These are phyloP conservation scores for Drosophila atroscutellata DNA, from an alignment of 2,888 invertebrate genomes.

Conservation along the genomic window DNA sequence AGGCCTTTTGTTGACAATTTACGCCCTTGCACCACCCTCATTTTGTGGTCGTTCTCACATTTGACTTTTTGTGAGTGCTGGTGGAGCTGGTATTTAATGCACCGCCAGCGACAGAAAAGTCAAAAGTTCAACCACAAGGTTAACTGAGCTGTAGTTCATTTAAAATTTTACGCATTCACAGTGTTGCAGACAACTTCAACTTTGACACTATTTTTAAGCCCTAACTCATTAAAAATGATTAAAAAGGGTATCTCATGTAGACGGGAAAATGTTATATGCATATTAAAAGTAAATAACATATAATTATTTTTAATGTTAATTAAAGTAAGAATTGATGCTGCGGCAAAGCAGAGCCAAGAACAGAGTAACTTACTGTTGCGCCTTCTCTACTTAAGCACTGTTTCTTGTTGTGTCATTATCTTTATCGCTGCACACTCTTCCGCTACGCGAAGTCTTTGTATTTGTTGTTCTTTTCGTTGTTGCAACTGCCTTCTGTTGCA, in stretches of 20 bases:
- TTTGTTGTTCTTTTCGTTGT: conserved; percentile 14
- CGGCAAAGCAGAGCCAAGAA: neutral
- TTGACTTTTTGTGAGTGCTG: conserved; percentile 73
- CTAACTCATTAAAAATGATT: neutral
- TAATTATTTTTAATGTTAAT: neutral
- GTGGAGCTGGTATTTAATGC: conserved; percentile 56
- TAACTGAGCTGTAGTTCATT: conserved; percentile 52
- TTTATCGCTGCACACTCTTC: conserved; percentile 7
- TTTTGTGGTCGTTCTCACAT: conserved; percentile 56
- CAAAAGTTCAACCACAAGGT: conserved; percentile 66
- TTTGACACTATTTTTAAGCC: conserved; percentile 3
- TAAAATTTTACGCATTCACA: conserved; percentile 44
- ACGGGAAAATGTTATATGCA: neutral
- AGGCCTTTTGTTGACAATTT: conserved; percentile 74
- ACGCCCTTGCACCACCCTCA: conserved; percentile 41
- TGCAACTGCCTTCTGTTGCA: conserved; percentile 25
- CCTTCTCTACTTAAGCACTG: neutral
- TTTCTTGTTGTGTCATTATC: conserved; percentile 10
- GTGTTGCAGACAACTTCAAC: conserved; percentile 14
- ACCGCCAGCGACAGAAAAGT: conserved; percentile 48
- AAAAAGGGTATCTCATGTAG: neutral
- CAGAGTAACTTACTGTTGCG: neutral
- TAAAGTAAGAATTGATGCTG: neutral
- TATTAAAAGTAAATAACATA: neutral
- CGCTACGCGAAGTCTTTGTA: neutral